Evolutionary conservation across 1,140 invertebrate species (phyloP), one percentile per base, ranked within the genome.

Genomic region (Sinella curviseta): DNA sequence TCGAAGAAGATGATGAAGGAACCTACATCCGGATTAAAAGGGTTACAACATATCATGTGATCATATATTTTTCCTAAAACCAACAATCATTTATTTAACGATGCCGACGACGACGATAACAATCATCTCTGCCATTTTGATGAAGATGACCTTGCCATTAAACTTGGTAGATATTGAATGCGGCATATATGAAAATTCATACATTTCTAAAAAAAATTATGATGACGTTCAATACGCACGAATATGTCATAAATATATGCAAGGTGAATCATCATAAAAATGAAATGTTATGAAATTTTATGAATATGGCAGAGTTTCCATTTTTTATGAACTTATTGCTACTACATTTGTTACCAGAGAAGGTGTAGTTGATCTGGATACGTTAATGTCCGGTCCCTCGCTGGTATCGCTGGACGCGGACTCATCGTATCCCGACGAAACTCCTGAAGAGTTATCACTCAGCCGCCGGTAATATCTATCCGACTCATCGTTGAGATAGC

Each of bases 401-500:
- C 26, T 31, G 31, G 65, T 70, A 33, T 70, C 65, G 12, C 12
- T 17, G 30, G 65, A 70, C 2, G 65, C 65, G 24, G 65, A 70
- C 65, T 54, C 80, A 65, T 76, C 77, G 16, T 65, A 36, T 48
- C 74, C 79, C 14, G 80, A 81, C 17, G 82, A 83, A 26, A 82
- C 75, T 76, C 81, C 82, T 17, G 82, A 83, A 36, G 82, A 81
- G 30, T 70, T 70, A 70, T 81, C 82, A 78, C 82, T 83, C 34
- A 83, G 79, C 55, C 82, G 78, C 39, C 82, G 78, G 36, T 83
- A 83, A 78, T 79, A 83, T 35, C 76, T 81, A 57, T 83, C 82
- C 70, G 80, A 80, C 39, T 48, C 39, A 48, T 48, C n/a, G n/a
- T n/a, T n/a, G n/a, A n/a, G n/a, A n/a, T n/a, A n/a, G n/a, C n/a